Conservation (phyloP, 2,113 vertebrate species). For the Sorex fumeus region DNA sequence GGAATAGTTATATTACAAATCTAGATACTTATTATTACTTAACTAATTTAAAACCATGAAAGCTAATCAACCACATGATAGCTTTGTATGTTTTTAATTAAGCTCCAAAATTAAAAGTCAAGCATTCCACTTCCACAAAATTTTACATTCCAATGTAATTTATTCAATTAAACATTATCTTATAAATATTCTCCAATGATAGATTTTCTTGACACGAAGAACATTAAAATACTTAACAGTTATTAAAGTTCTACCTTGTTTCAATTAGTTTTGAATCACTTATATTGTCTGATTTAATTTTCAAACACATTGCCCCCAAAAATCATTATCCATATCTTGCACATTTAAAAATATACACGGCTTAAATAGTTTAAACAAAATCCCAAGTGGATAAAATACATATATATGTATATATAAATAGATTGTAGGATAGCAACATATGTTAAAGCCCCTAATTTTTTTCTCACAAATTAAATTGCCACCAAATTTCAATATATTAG, state of each 20-base stretch:
- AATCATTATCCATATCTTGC: neutral
- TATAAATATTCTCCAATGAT: slow-evolving; percentile 35
- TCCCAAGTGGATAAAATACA: neutral
- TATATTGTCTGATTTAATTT: slow-evolving; percentile 22
- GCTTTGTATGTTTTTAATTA: slow-evolving; percentile 53
- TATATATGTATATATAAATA: neutral
- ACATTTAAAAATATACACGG: neutral
- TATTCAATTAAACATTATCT: slow-evolving; percentile 31
- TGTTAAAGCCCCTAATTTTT: neutral
- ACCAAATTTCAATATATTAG: neutral
- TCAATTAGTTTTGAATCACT: neutral
- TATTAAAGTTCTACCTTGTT: neutral
- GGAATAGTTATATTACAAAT: slow-evolving; percentile 40
- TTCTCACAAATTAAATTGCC: neutral
- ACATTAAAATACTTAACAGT: neutral
- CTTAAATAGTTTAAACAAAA: neutral
- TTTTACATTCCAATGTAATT: slow-evolving; percentile 11
- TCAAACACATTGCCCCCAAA: neutral
- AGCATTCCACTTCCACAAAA: neutral
- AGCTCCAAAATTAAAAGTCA: slow-evolving; percentile 61
- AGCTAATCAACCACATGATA: slow-evolving; percentile 43
- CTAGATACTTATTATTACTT: slow-evolving; percentile 47
- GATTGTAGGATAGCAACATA: neutral
- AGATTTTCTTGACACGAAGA: slow-evolving; percentile 35
- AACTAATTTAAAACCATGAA: slow-evolving; percentile 62